Evolutionary conservation across 2,797 vertebrate species (phyloP).

Genomic region (Sebastes vulpes): DNA sequence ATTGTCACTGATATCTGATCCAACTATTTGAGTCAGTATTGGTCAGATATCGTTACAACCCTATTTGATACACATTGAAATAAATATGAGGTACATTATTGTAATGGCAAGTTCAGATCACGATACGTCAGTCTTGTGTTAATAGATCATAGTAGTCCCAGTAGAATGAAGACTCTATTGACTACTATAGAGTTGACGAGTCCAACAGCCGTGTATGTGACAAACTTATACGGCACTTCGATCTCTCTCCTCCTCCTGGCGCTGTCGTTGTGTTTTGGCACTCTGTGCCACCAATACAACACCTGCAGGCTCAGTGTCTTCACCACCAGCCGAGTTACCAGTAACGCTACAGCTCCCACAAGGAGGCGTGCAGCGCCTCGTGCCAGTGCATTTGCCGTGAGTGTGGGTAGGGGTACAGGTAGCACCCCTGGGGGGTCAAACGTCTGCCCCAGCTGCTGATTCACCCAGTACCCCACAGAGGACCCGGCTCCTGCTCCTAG

Average conservation of each 20-base stretch:
- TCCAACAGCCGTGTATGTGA: constrained; percentile 90
- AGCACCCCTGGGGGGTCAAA: constrained; percentile 61
- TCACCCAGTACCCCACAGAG: constrained; percentile 92
- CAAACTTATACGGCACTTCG: constrained; percentile 94
- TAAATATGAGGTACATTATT: constrained; percentile 47
- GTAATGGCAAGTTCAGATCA: background rate
- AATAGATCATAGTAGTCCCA: constrained; percentile 87
- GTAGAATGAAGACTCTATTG: constrained; percentile 84
- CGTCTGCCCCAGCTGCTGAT: constrained; percentile 79
- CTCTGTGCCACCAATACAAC: constrained; percentile 85
- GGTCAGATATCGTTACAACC: too few species aligned
- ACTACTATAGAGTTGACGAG: constrained; percentile 88
- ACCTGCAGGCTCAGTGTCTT: constrained; percentile 83
- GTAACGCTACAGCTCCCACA: constrained; percentile 82
- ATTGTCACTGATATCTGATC: background rate
- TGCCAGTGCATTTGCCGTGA: constrained; percentile 38
- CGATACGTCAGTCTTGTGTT: background rate
- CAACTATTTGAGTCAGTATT: background rate
- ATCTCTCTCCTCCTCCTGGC: constrained; percentile 90
- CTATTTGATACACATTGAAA: background rate
- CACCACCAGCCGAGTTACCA: constrained; percentile 85
- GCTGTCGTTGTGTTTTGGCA: constrained; percentile 70
- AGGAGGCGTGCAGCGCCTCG: constrained; percentile 74
- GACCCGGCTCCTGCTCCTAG: constrained; percentile 88
- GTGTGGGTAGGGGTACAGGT: constrained; percentile 74